These are phyloP conservation scores for Amblyjoppa proteus DNA, from an alignment of 2,888 invertebrate species.

Conservation along the genomic window DNA sequence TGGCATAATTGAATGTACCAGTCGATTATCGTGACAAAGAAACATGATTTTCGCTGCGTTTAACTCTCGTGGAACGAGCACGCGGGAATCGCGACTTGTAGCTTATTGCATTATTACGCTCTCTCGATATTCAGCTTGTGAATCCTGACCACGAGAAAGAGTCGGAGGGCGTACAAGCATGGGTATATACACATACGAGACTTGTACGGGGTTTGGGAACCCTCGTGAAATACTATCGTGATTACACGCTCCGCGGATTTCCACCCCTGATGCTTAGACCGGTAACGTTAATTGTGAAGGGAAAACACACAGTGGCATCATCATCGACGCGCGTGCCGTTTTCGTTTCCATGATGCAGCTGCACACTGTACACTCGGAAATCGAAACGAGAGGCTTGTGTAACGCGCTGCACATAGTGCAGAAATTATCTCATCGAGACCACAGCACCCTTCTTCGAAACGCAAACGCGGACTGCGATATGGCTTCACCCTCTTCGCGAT, in stretches of 20 bases:
- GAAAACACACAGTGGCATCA: slow-evolving; percentile 70
- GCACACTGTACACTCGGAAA: slow-evolving; percentile 28
- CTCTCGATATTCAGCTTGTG: background rate
- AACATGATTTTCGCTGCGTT: background rate
- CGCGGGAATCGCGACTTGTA: background rate
- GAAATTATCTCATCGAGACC: slow-evolving; percentile 58
- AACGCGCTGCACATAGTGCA: slow-evolving; percentile 19
- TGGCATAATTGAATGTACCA: background rate
- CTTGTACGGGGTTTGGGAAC: slow-evolving; percentile 42
- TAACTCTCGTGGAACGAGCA: background rate
- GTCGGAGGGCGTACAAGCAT: background rate
- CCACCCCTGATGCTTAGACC: slow-evolving; percentile 51
- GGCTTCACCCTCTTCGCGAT: background rate
- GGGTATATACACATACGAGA: slow-evolving; percentile 1
- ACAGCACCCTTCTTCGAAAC: slow-evolving; percentile 26
- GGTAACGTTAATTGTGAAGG: slow-evolving; percentile 74
- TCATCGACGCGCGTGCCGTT: slow-evolving; percentile 59
- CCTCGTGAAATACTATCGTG: slow-evolving; percentile 57
- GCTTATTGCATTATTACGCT: background rate
- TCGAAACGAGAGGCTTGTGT: slow-evolving; percentile 6
- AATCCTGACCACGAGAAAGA: background rate
- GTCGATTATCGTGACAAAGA: background rate
- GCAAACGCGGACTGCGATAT: background rate
- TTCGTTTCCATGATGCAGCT: slow-evolving; percentile 25
- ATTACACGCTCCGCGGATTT: slow-evolving; percentile 62